Evolutionary conservation across 2,888 invertebrate genomes (phyloP), one percentile per base, ranked within the genome.

Genomic region (Cataglyphis albicans): DNA sequence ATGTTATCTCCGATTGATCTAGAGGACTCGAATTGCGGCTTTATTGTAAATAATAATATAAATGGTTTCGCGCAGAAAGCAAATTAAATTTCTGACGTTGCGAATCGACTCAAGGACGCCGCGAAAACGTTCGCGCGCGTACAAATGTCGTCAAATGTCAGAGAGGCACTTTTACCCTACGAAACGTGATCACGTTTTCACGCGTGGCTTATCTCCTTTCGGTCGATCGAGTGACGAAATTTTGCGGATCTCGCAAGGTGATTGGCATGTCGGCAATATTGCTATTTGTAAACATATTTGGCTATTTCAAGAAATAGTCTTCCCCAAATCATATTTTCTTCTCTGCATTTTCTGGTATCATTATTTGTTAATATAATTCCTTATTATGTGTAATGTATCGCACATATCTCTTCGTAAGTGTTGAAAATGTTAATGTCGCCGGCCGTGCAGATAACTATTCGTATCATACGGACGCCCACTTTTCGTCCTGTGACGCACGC

Each of bases 401-500:
- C n/a, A 21, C 6, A 15, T 63, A 52, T 5, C 35, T 41, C 48
- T 41, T 35, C 32, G 32, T 55, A 55, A 41, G 21, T 35, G 74
- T 7, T 59, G 35, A 44, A 70, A 61, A 61, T 59, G 44, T 76
- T 76, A n/a, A 81, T 70, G 57, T 83, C 82, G 84, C 41, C 73
- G 61, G 55, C 25, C 12, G 57, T 52, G 74, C 57, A 87, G 88
- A 89, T 89, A 89, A 85, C 82, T 74, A 84, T 87, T 85, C 85
- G n/a, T 89, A 88, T 89, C 89, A 18, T 81, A 67, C 65, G 70
- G 73, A 86, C 89, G 87, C 89, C 88, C 85, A 89, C 89, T 85
- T 32, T 5, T 48, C 52, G 29, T 59, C 52, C 38, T 70, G 15
- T 65, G 61, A 68, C 2, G 63, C 44, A 44, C 44, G 44, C 12